These are phyloP conservation scores for Callyntrura guangdongensis DNA, from an alignment of 2,888 invertebrate genomes.

Conservation along the genomic window DNA sequence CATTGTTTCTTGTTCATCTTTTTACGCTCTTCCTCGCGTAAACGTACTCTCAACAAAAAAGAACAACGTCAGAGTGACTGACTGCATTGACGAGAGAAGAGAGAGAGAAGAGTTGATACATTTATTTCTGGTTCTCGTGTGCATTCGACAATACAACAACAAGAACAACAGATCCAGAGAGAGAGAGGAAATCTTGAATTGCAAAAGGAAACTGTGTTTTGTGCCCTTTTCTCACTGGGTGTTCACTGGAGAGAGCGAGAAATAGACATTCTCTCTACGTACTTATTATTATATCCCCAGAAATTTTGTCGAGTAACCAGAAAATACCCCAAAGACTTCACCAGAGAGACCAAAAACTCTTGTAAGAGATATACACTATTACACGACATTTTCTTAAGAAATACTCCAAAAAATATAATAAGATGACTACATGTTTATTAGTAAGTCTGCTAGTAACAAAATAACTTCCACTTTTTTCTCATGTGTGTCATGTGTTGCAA, in stretches of 20 bases:
- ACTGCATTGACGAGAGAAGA: background rate
- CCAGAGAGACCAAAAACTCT: background rate
- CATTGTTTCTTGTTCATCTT: too few species aligned
- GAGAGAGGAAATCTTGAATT: constrained; percentile 39
- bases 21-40: too few species aligned
- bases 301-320: background rate
- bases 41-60: too few species aligned
- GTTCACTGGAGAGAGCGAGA: background rate
- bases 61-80: background rate
- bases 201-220: constrained; percentile 39
- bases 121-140: background rate
- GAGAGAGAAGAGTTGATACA: constrained; percentile 5
- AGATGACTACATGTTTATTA: background rate
- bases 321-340: too few species aligned
- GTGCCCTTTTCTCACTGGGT: constrained; percentile 3
- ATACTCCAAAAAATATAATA: background rate
- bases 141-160: background rate
- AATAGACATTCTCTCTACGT: background rate
- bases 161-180: background rate
- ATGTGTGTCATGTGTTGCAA: too few species aligned
- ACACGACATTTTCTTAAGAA: background rate
- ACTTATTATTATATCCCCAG: too few species aligned
- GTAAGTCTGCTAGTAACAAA: background rate
- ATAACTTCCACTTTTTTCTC: background rate
- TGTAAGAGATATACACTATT: background rate